Percentiles rank a stretch among this genome's conserved stretches.
Conservation (phyloP, 2,888 invertebrate species). For the Zygogramma bicolorata region DNA sequence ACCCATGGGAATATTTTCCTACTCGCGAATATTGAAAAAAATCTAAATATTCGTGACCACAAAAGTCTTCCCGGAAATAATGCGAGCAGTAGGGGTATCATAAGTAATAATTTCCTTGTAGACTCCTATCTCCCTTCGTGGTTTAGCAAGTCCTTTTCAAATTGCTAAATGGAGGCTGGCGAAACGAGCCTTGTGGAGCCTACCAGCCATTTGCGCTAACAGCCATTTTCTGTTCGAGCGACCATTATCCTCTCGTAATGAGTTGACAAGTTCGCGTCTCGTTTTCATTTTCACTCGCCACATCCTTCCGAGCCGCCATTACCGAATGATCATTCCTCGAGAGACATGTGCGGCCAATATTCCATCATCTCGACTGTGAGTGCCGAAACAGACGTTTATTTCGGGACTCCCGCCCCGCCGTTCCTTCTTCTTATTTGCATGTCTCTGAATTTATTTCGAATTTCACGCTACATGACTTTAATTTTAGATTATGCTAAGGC, state of each 20-base stretch:
- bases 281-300: not conserved
- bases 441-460: conserved; percentile 39
- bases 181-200: not conserved
- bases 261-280: not conserved
- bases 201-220: not conserved
- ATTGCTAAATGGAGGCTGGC: too few relatives aligned
- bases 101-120: too few relatives aligned
- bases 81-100: too few relatives aligned
- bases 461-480: conserved; percentile 46
- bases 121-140: too few relatives aligned
- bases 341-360: conserved; percentile 1
- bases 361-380: conserved; percentile 10
- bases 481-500: conserved; percentile 42
- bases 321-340: not conserved
- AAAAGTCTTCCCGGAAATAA: too few relatives aligned
- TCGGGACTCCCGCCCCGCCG: conserved; percentile 10
- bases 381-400: conserved; percentile 28
- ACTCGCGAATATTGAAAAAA: too few relatives aligned
- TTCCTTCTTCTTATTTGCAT: conserved; percentile 36
- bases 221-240: not conserved
- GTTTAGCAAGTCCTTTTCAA: too few relatives aligned
- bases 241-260: not conserved
- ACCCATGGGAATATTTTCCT: too few relatives aligned
- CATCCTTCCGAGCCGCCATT: not conserved
- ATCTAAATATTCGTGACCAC: too few relatives aligned